Evolutionary conservation across 2,888 invertebrate species (phyloP).

Genomic region (Cephus pulcher): DNA sequence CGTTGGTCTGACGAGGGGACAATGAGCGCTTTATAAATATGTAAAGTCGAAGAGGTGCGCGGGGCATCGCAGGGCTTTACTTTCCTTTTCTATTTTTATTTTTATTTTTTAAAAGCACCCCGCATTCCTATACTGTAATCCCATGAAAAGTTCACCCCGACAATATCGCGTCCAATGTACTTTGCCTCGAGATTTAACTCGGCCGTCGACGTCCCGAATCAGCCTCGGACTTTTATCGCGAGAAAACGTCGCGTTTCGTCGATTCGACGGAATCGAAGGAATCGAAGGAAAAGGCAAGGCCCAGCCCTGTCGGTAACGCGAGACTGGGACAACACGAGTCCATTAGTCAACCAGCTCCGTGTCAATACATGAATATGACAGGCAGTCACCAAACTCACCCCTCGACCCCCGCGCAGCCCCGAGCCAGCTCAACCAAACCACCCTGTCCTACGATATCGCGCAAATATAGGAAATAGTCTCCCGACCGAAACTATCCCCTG

Average conservation of each 20-base stretch:
- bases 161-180: not conserved
- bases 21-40: slow-evolving; percentile 57
- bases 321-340: slow-evolving; percentile 65
- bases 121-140: not conserved
- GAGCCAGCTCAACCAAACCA: slow-evolving; percentile 29
- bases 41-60: slow-evolving; percentile 48
- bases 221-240: not conserved
- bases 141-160: not conserved
- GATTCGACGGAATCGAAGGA: slow-evolving; percentile 13
- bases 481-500: slow-evolving; percentile 15
- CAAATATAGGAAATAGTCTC: slow-evolving; percentile 50
- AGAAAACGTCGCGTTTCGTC: slow-evolving; percentile 11
- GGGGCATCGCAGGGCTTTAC: slow-evolving; percentile 29
- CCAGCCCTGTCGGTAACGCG: slow-evolving; percentile 60
- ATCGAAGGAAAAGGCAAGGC: slow-evolving; percentile 32
- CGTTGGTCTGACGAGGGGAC: slow-evolving; percentile 50
- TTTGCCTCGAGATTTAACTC: not conserved
- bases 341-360: slow-evolving; percentile 66
- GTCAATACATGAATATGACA: slow-evolving; percentile 67
- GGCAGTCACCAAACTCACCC: slow-evolving; percentile 43
- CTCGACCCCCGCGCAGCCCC: slow-evolving; percentile 26
- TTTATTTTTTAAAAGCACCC: not conserved
- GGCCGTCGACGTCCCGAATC: not conserved
- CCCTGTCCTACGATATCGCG: slow-evolving; percentile 19
- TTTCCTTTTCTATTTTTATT: not conserved